Percentiles rank a stretch among this genome's conserved stretches.
These are phyloP conservation scores for Hyperopisus bebe DNA, from an alignment of 2,113 vertebrate species.

Conservation along the genomic window DNA sequence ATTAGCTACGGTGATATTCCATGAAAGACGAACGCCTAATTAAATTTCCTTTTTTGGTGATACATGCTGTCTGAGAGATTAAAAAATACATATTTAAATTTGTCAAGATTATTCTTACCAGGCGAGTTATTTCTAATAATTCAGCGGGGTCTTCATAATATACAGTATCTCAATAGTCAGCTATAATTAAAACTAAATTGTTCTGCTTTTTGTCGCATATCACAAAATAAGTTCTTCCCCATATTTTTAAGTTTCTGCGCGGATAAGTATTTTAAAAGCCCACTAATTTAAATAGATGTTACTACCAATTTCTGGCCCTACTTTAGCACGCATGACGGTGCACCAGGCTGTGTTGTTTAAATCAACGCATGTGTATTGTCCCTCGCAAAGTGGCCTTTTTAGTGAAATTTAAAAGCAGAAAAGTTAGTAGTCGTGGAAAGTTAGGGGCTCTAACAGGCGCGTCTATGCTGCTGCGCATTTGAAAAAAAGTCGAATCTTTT, in stretches of 20 bases:
- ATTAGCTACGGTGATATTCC: background rate
- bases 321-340: background rate
- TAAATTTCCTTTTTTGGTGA: background rate
- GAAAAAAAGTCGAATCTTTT: background rate
- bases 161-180: background rate
- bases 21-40: background rate
- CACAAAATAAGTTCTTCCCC: background rate
- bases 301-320: background rate
- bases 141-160: background rate
- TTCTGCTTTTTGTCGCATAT: background rate
- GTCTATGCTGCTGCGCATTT: background rate
- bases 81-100: conserved; percentile 13
- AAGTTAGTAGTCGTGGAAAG: background rate
- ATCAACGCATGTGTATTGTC: background rate
- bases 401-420: background rate
- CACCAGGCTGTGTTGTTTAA: background rate
- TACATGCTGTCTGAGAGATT: background rate
- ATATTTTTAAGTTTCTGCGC: background rate
- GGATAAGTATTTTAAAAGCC: background rate
- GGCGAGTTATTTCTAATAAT: background rate
- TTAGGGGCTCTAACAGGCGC: background rate
- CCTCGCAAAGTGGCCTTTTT: background rate
- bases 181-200: background rate
- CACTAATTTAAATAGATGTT: background rate
- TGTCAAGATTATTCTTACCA: background rate